These are phyloP conservation scores for Bombus pascuorum DNA, from an alignment of 1,140 invertebrate species.

Conservation along the genomic window DNA sequence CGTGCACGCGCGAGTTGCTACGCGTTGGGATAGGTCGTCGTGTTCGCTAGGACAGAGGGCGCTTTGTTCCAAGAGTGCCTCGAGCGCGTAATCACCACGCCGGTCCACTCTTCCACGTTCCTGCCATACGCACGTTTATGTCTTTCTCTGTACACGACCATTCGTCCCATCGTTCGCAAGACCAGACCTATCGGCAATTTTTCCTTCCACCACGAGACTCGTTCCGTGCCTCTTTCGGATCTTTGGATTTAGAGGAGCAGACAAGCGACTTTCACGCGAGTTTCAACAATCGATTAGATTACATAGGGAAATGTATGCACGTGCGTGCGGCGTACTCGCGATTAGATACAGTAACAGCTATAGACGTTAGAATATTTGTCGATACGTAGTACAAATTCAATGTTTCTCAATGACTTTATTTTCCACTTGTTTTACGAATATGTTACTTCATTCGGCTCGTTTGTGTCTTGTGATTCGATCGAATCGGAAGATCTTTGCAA, in stretches of 20 bases:
- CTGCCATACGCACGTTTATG: slow-evolving; percentile 50
- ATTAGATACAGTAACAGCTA: no score
- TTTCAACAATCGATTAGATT: no score
- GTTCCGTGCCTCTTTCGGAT: not conserved
- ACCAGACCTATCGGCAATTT: not conserved
- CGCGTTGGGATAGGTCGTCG: slow-evolving; percentile 75
- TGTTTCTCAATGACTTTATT: no score
- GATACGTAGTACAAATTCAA: no score
- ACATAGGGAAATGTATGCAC: no score
- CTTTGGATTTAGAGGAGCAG: not conserved
- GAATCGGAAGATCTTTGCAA: no score
- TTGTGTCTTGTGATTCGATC: no score
- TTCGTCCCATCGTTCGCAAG: not conserved
- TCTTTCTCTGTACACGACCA: not conserved
- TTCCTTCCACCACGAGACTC: not conserved
- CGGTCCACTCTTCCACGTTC: slow-evolving; percentile 66
- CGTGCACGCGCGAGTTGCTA: slow-evolving; percentile 28
- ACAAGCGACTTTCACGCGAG: no score
- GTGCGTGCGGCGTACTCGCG: no score
- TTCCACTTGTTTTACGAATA: no score
- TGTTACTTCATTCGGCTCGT: no score
- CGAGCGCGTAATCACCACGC: slow-evolving; percentile 74
- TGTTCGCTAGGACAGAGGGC: slow-evolving; percentile 72
- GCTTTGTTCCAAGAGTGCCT: slow-evolving; percentile 78
- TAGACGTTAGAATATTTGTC: no score